Evolutionary conservation across 2,113 vertebrate species (phyloP), one percentile per base, ranked within the genome.

Genomic region (Ornithorhynchus anatinus): DNA sequence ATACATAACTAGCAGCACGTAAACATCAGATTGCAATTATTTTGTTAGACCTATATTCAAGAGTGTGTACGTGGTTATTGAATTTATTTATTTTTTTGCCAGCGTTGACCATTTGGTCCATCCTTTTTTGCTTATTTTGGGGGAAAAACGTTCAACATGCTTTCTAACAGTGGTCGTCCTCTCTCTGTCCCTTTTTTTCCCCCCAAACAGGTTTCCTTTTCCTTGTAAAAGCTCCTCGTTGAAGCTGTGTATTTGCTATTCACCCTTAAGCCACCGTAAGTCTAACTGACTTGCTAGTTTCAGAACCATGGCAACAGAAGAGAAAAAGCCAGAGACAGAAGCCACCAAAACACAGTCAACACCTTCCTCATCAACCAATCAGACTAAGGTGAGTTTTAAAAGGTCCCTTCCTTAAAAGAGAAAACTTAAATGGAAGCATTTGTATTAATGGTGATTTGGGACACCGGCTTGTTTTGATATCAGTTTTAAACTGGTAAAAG

Each of bases 291-390:
- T 37, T 53, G 78, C 74, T 74, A 72, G 82, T 66, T 75, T 63
- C 75, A 71, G 75, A 91, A 87, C 90, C 89, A 99, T 99, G 98
- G 96, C 98, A 88, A 97, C 97, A 11, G 98, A 99, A 93, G 98
- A 99, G 85, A 99, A 99, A 94, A 99, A 99, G 87, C 95, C 96
- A 35, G 98, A 99, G 92, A 95, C 96, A 0, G 98, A 99, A 89
- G 91, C 94, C 3, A 95, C 94, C 20, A 96, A 99, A 89, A 93
- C 96, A 53, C 98, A 97, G 76, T 95, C 96, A 14, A 91, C 95
- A 10, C 94, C 96, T n/a, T 96, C 97, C 8, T 95, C 96, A 0
- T 98, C 97, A 0, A 91, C 95, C 87, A 96, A 96, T 69, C 97
- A 99, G 91, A 97, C 95, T 94, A 99, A 99, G 96, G 98, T 97